Percentiles rank a stretch among this genome's conserved stretches.
Conservation (phyloP, 2,113 vertebrate species). For the Xenopus laevis region DNA sequence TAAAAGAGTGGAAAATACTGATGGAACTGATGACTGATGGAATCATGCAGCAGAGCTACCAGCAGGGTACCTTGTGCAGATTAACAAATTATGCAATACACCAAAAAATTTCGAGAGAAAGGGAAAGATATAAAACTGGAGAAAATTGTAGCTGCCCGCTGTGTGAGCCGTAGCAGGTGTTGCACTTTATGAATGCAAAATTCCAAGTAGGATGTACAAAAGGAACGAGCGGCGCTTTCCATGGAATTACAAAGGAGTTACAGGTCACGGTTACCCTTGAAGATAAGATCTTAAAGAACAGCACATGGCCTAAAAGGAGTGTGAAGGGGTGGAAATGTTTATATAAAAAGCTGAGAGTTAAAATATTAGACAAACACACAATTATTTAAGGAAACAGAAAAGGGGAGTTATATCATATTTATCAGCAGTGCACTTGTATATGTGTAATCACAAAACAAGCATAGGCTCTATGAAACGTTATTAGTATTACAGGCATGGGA, state of each 20-base stretch:
- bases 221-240: conserved; percentile 5
- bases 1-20: conserved; percentile 30
- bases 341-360: no score
- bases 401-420: no score
- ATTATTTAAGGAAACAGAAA: no score
- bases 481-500: no score
- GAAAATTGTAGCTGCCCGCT: conserved; percentile 2
- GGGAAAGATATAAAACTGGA: not conserved
- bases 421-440: no score
- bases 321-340: no score
- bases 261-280: not conserved
- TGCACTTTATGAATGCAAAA: conserved; percentile 1
- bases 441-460: no score
- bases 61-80: conserved; percentile 21
- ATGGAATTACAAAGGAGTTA: not conserved
- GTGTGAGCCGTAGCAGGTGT: conserved; percentile 25
- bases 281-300: not conserved
- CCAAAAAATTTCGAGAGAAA: not conserved
- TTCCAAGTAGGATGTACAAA: not conserved
- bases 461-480: no score
- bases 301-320: no score
- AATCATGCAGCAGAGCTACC: conserved; percentile 21
- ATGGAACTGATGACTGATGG: conserved; percentile 20
- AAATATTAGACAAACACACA: no score
- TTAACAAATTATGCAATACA: conserved; percentile 38